A percentile compares a stretch with the other conserved stretches of the same genome.
Evolutionary conservation across 2,113 vertebrate genomes (phyloP).

Genomic region (Copsychus sechellarum): DNA sequence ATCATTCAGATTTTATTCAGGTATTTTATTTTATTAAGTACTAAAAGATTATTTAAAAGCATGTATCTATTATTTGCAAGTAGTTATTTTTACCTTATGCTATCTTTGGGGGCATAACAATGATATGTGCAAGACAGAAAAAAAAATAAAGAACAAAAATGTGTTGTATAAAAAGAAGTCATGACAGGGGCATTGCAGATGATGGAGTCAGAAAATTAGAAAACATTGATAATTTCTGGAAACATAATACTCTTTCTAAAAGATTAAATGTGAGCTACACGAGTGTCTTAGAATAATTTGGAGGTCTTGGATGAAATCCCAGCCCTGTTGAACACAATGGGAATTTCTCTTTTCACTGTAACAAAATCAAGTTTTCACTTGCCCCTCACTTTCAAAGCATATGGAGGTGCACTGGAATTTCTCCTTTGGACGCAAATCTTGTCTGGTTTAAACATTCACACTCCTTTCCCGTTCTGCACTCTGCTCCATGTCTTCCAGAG

Average conservation of each 20-base stretch:
- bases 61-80: background rate
- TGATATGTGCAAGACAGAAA: background rate
- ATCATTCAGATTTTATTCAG: conserved; percentile 1
- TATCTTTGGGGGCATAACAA: background rate
- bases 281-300: background rate
- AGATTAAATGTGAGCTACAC: background rate
- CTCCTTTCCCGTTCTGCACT: background rate
- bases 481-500: background rate
- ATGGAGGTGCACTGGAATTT: background rate
- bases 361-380: conserved; percentile 12
- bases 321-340: background rate
- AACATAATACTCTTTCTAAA: conserved; percentile 3
- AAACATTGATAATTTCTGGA: conserved; percentile 46
- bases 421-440: background rate
- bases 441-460: background rate
- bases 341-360: conserved; percentile 2
- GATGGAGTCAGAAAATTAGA: conserved; percentile 33
- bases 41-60: background rate
- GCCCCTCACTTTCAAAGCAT: background rate
- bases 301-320: conserved; percentile 40
- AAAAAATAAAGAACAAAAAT: background rate
- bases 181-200: background rate
- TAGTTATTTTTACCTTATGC: conserved; percentile 27
- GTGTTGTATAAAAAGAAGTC: conserved; percentile 29
- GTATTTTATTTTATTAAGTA: conserved; percentile 42